phyloP scores from a whole-genome alignment of 2,113 vertebrate genomes.

The Girardinichthys multiradiatus region DNA sequence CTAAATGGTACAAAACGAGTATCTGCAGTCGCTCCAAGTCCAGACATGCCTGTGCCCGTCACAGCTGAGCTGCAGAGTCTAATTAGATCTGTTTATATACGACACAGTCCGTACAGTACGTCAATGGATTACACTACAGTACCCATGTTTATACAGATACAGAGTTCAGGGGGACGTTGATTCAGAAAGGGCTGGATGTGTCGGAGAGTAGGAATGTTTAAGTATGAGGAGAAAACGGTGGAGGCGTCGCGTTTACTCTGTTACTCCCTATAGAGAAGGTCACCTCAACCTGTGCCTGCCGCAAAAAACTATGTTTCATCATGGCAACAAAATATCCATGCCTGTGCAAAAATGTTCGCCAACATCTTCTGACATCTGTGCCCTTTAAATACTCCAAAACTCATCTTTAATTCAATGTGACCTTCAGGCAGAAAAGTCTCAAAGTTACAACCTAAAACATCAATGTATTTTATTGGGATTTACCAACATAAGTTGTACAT shows the following conservation, averaged over 20 bases:
- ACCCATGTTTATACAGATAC: constrained; percentile 67
- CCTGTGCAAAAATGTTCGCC: background rate
- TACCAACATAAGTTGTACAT: too few relatives aligned
- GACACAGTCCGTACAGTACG: constrained; percentile 50
- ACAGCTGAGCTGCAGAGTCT: constrained; percentile 40
- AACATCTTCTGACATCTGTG: background rate
- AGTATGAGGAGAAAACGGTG: constrained; percentile 38
- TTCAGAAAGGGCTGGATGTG: background rate
- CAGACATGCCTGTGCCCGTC: constrained; percentile 5
- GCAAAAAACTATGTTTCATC: background rate
- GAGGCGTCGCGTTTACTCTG: constrained; percentile 1
- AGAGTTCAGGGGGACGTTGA: constrained; percentile 13
- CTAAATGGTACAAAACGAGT: background rate
- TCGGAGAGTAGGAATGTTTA: constrained; percentile 9
- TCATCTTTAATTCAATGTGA: background rate
- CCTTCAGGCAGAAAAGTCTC: background rate
- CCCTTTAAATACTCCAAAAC: background rate
- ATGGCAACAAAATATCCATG: background rate
- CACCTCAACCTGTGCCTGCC: constrained; percentile 3
- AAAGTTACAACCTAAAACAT: background rate
- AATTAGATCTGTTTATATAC: constrained; percentile 53
- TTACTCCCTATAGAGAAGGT: background rate
- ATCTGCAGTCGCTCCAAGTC: constrained; percentile 2
- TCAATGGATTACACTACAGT: constrained; percentile 30
- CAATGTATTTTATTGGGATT: too few relatives aligned